Conservation (phyloP, 2,797 vertebrate genomes). For the Simalia tracyae region DNA sequence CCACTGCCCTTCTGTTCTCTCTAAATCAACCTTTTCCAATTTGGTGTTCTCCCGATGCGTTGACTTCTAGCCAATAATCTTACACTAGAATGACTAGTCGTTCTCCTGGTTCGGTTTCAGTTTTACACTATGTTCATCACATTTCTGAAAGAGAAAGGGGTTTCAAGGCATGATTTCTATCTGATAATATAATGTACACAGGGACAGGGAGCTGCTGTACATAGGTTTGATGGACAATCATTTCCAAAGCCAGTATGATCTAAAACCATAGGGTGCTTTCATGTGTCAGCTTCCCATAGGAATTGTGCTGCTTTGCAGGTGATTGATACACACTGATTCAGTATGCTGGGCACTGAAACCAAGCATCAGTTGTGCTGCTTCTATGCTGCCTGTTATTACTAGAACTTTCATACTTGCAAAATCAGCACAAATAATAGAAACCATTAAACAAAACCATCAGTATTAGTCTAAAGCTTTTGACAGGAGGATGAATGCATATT, state of each 20-base stretch:
- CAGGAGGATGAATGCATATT: neutral
- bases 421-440: neutral
- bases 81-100: neutral
- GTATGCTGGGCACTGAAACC: neutral
- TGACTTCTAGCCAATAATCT: neutral
- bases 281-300: neutral
- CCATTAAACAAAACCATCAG: neutral
- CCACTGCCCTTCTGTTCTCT: neutral
- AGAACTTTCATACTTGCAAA: neutral
- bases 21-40: neutral
- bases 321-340: neutral
- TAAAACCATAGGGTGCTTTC: constrained; percentile 12
- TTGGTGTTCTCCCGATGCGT: neutral
- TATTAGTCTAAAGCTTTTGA: neutral
- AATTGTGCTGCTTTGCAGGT: neutral
- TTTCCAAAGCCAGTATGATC: neutral
- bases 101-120: neutral
- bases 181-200: neutral
- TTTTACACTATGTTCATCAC: neutral
- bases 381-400: neutral
- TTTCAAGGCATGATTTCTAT: constrained; percentile 8
- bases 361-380: neutral
- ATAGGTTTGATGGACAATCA: neutral
- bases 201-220: neutral
- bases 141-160: neutral